Base-by-base conservation (phyloP, 1,140 invertebrate species). In the Diorhabda carinulata region DNA sequence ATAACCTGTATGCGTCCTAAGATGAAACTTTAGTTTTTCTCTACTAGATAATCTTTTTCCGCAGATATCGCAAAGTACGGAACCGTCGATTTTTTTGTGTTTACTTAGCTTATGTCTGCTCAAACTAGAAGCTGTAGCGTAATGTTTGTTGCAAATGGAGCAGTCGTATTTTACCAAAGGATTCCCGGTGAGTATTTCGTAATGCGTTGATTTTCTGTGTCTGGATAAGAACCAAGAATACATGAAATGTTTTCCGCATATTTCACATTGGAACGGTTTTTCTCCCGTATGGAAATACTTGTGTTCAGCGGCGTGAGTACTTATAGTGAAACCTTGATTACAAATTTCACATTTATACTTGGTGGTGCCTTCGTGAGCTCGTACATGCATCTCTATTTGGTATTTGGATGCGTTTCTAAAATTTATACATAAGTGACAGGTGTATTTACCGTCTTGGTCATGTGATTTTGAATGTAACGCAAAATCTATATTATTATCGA, bases 31-130 rank as follows among this genome's bases (percentile, higher is more conserved):
- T 61, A 92, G 81, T 69, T 90, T 89, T 65, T 90, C 88, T 3
- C 86, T 84, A 57, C 85, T 87, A 40, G 87, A 87, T 57, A 96
- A 87, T 65, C 90, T 87, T 82, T 96, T 94, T 9, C 88, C 88
- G 80, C 93, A 94, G 44, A 92, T 87, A 73, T 89, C 87, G 80
- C 90, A 91, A 0, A 88, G 70, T 3, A 86, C 86, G 44, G 75
- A 78, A 2, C 68, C 63, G 41, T 78, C 73, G 6, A 67, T 67
- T 10, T 67, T 67, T 43, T 78, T 78, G 64, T 81, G 79, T 44
- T 78, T 77, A 60, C 78, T 78, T 9, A 74, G 57, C 62, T 79
- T 78, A 64, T 81, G 79, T 5, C 79, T 58, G 60, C 77, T 75
- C 8, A 81, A 65, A 3, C 78, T 79, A 2, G 79, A 78, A 7